Conservation (phyloP, 2,797 vertebrate genomes). For the Notolabrus celidotus region DNA sequence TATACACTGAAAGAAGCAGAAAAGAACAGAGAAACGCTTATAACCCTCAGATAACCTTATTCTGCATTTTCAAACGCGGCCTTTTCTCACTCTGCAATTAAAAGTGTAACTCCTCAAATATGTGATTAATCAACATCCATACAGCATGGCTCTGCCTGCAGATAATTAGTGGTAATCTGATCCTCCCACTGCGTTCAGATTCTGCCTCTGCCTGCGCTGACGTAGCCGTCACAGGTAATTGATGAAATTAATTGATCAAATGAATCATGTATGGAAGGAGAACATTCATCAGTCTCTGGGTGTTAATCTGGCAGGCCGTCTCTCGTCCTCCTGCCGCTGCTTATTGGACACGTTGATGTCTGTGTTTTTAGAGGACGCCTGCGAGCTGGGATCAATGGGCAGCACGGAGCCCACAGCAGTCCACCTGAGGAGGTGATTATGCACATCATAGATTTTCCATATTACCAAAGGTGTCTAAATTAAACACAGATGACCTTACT, state of each 20-base stretch:
- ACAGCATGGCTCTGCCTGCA: slow-evolving; percentile 21
- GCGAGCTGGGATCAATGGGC: slow-evolving; percentile 57
- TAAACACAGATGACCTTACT: slow-evolving; percentile 73
- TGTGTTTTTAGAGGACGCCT: slow-evolving; percentile 56
- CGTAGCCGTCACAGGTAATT: slow-evolving; percentile 52
- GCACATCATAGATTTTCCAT: slow-evolving; percentile 76
- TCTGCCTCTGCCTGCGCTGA: slow-evolving; percentile 10
- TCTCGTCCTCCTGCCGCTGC: slow-evolving; percentile 5
- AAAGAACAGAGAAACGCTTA: neutral
- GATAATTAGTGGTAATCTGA: slow-evolving; percentile 60
- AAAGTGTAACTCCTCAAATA: slow-evolving; percentile 38
- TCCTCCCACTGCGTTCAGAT: slow-evolving; percentile 39
- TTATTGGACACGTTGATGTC: slow-evolving; percentile 42
- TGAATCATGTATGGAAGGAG: slow-evolving; percentile 49
- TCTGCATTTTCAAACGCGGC: slow-evolving; percentile 12
- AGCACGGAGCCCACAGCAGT: neutral
- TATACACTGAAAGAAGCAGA: neutral
- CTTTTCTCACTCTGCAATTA: slow-evolving; percentile 35
- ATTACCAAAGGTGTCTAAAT: slow-evolving; percentile 71
- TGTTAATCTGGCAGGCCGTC: slow-evolving; percentile 49
- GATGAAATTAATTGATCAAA: slow-evolving; percentile 69
- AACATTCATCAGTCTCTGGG: slow-evolving; percentile 52
- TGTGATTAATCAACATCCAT: slow-evolving; percentile 48
- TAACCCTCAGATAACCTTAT: slow-evolving; percentile 2
- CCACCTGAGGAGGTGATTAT: slow-evolving; percentile 63